Evolutionary conservation across 2,113 vertebrate species (phyloP), one percentile per base, ranked within the genome.

Genomic region (Electrona antarctica): DNA sequence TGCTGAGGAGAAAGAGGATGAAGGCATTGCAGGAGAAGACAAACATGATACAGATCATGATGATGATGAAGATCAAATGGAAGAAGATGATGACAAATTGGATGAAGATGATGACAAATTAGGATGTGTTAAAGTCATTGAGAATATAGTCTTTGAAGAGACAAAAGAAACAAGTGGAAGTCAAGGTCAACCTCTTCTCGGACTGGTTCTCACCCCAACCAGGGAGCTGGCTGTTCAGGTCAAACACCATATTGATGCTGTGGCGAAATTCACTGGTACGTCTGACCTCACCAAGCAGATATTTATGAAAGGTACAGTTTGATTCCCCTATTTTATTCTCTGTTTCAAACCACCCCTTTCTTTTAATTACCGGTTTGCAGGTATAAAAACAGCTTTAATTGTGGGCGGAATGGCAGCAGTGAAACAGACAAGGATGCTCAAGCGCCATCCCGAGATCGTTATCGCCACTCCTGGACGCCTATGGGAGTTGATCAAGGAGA

Each of bases 191-290:
- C 97, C 97, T 70, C 91, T 99, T 60, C 93, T 98, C 7, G 98
- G 96, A 0, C 91, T 99, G 55, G 93, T 99, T 66, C 94, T 99
- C 73, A 95, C 96, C 28, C 98, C 98, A 45, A 99, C 97, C 41
- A 95, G 97, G 84, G 97, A 99, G 90, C 93, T 99, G 67, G 98
- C 98, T 4, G 92, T 99, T 51, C 97, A 98, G 90, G 96, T 99
- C 72, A 98, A 97, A 59, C 95, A 99, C 68, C 97, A 99, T 67
- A 93, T 99, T 49, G 98, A 99, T 71, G 97, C 97, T 11, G 93
- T 95, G 4, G 91, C 96, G 8, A 94, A 86, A 84, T 98, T 96
- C 88, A 96, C 97, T 85, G 95, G 98, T 98, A 69, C 74, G 73
- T 77, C 10, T 11, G 8, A n/a, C 2, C 8, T 21, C 7, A 5